These are phyloP conservation scores for Triplophysa rosa DNA, from an alignment of 2,113 vertebrate genomes.

Conservation along the genomic window DNA sequence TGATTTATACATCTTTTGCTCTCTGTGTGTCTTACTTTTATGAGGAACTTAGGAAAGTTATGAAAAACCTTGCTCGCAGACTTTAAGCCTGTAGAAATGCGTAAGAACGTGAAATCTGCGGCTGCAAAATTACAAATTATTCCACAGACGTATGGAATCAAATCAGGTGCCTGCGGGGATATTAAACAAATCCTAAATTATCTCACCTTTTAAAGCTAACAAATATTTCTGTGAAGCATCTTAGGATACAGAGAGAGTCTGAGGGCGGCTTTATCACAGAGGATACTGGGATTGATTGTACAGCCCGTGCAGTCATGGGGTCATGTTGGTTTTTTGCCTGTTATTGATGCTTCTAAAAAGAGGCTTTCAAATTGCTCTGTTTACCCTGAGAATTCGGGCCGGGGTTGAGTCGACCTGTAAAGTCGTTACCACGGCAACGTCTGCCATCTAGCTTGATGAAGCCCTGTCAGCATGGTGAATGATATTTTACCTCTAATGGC, in stretches of 20 bases:
- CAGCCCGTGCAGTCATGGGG: conserved; percentile 27
- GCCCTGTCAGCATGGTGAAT: conserved; percentile 34
- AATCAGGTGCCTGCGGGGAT: background rate
- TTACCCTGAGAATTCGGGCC: conserved; percentile 52
- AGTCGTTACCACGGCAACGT: conserved; percentile 56
- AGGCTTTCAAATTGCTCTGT: conserved; percentile 52
- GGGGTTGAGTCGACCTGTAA: conserved; percentile 40
- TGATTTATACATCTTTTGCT: background rate
- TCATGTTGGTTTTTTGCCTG: conserved; percentile 49
- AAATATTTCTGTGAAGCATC: background rate
- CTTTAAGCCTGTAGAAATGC: conserved; percentile 17
- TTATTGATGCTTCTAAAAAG: conserved; percentile 56
- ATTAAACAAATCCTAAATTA: conserved; percentile 16
- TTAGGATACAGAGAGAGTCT: background rate
- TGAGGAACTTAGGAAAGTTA: conserved; percentile 34
- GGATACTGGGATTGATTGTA: conserved; percentile 36
- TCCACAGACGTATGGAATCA: background rate
- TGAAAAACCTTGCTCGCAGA: conserved; percentile 11
- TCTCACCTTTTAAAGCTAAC: background rate
- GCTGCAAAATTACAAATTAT: conserved; percentile 34
- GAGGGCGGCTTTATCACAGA: background rate
- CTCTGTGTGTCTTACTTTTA: conserved; percentile 9
- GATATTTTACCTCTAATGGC: conserved; percentile 50
- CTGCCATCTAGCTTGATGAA: conserved; percentile 30
- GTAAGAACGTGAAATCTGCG: background rate